Percentiles rank a stretch among this genome's conserved stretches.
phyloP scores from a whole-genome alignment of 2,113 vertebrate genomes.

The Rhabdomys dilectus region DNA sequence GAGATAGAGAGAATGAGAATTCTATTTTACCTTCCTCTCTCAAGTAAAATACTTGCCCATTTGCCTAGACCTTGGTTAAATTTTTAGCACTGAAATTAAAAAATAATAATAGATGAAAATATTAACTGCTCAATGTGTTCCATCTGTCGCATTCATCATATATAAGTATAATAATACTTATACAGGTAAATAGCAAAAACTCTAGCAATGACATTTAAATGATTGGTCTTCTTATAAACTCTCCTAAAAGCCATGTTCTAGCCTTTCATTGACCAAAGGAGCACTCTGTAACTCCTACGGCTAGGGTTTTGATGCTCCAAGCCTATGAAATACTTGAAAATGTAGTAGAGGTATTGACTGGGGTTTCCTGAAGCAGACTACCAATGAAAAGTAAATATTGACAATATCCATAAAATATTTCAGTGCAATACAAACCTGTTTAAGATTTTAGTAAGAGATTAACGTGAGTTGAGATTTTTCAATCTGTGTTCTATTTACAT shows the following conservation, averaged over 20 bases:
- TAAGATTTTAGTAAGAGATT: constrained; percentile 28
- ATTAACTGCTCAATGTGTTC: neutral
- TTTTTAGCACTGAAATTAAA: neutral
- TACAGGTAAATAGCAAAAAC: neutral
- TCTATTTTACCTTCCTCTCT: too few species aligned
- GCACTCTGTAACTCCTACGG: neutral
- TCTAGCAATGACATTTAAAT: neutral
- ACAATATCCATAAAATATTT: neutral
- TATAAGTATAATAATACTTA: neutral
- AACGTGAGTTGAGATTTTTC: neutral
- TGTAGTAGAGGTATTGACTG: neutral
- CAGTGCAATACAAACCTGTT: neutral
- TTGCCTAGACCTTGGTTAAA: neutral
- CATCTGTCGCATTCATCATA: neutral
- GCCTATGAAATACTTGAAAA: neutral
- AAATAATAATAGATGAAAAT: constrained; percentile 15
- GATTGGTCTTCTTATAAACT: neutral
- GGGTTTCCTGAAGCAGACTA: neutral
- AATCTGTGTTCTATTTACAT: neutral
- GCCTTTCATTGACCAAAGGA: neutral
- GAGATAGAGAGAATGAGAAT: too few species aligned
- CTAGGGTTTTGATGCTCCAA: neutral
- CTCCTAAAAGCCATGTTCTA: neutral
- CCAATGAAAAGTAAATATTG: neutral
- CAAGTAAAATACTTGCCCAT: neutral